Percentiles rank a stretch among this genome's conserved stretches.
Conservation (phyloP, 2,888 invertebrate species). For the Micoletzkya japonica region DNA sequence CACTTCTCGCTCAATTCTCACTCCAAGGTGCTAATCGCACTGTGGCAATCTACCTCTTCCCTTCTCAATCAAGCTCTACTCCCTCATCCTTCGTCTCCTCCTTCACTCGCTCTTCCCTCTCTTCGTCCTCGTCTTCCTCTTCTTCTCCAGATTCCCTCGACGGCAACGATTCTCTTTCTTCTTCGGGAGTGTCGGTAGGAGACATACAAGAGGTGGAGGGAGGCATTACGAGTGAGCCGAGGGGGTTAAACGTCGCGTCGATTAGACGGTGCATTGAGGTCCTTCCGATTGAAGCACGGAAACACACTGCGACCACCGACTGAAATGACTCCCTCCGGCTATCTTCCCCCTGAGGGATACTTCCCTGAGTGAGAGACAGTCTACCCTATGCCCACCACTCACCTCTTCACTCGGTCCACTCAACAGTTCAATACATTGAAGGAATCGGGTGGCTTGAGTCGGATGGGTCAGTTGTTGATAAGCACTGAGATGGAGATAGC, state of each 20-base stretch:
- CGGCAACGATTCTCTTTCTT: too few species aligned
- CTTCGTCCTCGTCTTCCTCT: too few species aligned
- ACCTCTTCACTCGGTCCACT: not conserved
- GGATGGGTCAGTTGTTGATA: slow-evolving; percentile 12
- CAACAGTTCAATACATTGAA: slow-evolving; percentile 2
- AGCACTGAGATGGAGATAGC: not conserved
- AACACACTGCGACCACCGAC: slow-evolving; percentile 37
- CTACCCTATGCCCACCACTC: not conserved
- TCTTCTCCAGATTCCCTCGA: too few species aligned
- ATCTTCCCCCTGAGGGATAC: too few species aligned
- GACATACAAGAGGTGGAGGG: not conserved
- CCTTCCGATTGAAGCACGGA: slow-evolving; percentile 43
- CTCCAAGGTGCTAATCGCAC: too few species aligned
- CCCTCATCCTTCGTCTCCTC: too few species aligned
- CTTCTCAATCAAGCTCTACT: too few species aligned
- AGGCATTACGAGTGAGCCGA: not conserved
- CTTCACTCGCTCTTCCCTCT: too few species aligned
- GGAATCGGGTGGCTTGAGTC: not conserved
- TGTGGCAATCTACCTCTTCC: too few species aligned
- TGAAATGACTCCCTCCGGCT: too few species aligned
- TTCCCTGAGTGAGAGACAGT: slow-evolving; percentile 4
- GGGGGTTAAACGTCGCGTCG: slow-evolving; percentile 38
- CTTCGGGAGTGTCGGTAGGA: not conserved
- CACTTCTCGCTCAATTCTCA: too few species aligned
- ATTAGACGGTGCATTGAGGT: slow-evolving; percentile 45